phyloP scores from a whole-genome alignment of 2,888 invertebrate species.

The Venustoraphidia nigricollis region DNA sequence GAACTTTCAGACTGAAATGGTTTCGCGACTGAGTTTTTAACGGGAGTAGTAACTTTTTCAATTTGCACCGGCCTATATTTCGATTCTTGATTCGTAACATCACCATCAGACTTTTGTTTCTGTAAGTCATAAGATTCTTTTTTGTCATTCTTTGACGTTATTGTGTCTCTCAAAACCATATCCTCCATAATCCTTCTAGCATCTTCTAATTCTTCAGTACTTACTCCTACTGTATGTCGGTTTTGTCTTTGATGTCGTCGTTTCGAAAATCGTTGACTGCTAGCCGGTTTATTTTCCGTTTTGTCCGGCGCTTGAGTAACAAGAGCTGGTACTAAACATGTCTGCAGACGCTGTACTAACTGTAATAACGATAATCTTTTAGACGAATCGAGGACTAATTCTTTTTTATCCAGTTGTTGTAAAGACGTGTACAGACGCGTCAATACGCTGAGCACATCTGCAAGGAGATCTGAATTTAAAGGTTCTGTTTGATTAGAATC shows the following conservation, averaged over 20 bases:
- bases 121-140: constrained; percentile 22
- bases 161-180: constrained; percentile 29
- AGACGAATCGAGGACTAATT: constrained; percentile 29
- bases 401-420: constrained; percentile 31
- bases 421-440: constrained; percentile 59
- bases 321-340: constrained; percentile 29
- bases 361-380: constrained; percentile 45
- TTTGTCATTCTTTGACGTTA: constrained; percentile 17
- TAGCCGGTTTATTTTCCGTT: constrained; percentile 16
- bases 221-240: constrained; percentile 72
- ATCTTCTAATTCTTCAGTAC: constrained; percentile 62
- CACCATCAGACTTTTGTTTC: constrained; percentile 33
- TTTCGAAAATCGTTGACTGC: constrained; percentile 32
- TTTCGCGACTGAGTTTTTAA: constrained; percentile 27
- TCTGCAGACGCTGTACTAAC: constrained; percentile 54
- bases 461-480: constrained; percentile 40
- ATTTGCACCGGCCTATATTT: constrained; percentile 14
- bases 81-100: constrained; percentile 17
- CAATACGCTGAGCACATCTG: constrained; percentile 64
- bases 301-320: constrained; percentile 2
- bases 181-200: constrained; percentile 63
- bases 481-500: constrained; percentile 24
- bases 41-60: constrained; percentile 14
- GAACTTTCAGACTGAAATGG: constrained; percentile 17
- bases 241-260: constrained; percentile 41